Evolutionary conservation across 2,797 vertebrate genomes (phyloP).

Genomic region (Coregonus sp.): DNA sequence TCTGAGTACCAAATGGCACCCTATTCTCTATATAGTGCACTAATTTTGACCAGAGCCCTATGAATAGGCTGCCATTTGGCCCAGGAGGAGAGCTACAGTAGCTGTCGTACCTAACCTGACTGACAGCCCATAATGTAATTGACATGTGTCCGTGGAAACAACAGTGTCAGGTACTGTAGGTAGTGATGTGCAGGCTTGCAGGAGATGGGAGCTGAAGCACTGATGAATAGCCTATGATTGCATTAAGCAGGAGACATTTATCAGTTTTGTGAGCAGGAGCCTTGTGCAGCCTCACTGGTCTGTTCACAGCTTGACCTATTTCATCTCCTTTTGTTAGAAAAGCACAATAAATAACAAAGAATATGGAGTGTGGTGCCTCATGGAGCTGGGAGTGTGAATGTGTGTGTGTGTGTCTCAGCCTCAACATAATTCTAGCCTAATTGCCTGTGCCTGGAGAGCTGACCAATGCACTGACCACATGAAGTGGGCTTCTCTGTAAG

Average conservation of each 20-base stretch:
- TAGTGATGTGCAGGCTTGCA: background rate
- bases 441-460: slow-evolving; percentile 4
- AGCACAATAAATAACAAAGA: background rate
- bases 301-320: background rate
- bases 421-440: background rate
- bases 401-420: background rate
- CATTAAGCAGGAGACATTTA: background rate
- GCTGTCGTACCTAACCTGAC: slow-evolving; percentile 15
- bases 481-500: background rate
- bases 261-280: background rate
- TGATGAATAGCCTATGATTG: background rate
- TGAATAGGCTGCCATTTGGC: slow-evolving; percentile 6
- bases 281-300: background rate
- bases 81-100: background rate
- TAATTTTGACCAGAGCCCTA: background rate
- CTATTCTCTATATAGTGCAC: too few relatives aligned
- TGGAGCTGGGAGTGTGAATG: background rate
- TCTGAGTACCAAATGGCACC: too few relatives aligned
- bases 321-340: background rate
- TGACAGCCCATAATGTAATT: slow-evolving; percentile 45
- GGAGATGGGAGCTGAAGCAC: background rate
- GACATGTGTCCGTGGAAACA: background rate
- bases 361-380: background rate
- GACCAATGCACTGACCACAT: background rate
- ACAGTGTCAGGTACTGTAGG: background rate